phyloP scores from a whole-genome alignment of 2,888 invertebrate species.

The Phalera bucephala region DNA sequence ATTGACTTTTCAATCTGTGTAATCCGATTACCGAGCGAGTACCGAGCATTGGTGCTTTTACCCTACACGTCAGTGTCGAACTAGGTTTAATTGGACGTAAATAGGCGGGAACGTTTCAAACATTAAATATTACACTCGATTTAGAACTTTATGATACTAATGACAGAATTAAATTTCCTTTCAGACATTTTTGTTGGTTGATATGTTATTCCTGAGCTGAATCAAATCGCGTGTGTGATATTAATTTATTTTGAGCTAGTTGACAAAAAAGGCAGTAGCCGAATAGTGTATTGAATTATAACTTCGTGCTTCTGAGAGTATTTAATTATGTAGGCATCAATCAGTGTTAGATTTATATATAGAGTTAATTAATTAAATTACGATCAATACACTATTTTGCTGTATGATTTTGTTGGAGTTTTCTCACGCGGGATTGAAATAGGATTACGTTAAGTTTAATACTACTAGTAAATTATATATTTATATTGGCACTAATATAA shows the following conservation, averaged over 20 bases:
- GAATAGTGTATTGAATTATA: background rate
- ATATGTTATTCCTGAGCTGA: no score
- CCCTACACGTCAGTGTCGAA: constrained; percentile 39
- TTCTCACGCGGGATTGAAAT: no score
- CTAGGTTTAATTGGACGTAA: constrained; percentile 2
- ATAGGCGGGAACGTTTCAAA: no score
- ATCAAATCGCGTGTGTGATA: constrained; percentile 12
- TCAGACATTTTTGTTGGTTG: no score
- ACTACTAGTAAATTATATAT: no score
- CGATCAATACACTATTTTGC: background rate
- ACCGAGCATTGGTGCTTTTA: constrained; percentile 45
- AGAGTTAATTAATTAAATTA: background rate
- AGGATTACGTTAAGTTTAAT: no score
- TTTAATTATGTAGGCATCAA: background rate
- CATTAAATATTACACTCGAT: no score
- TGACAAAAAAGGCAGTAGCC: background rate
- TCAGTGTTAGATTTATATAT: background rate
- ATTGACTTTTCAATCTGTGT: constrained; percentile 81
- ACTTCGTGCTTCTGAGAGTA: constrained; percentile 2
- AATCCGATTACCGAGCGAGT: constrained; percentile 58
- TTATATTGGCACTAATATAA: no score
- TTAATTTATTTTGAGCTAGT: constrained; percentile 26
- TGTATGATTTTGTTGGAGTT: no score
- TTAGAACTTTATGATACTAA: no score
- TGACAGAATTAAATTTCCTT: no score